phyloP scores from a whole-genome alignment of 1,140 invertebrate species.

The Apolygus lucorum region DNA sequence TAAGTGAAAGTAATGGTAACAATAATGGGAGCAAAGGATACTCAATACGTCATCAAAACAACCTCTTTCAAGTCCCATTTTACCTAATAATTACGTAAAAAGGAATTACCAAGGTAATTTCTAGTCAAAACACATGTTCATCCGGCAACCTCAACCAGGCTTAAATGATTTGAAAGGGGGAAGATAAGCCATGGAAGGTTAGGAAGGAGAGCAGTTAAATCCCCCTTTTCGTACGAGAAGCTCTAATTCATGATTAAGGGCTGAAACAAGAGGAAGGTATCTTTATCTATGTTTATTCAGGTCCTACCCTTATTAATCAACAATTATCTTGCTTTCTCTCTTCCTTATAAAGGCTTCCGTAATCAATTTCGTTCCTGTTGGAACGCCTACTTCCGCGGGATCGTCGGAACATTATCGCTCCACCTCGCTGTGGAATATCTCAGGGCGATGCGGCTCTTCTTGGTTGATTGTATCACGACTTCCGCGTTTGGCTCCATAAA shows the following conservation, averaged over 20 bases:
- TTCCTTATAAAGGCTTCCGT: background rate
- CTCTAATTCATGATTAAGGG: background rate
- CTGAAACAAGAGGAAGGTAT: background rate
- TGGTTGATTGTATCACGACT: too few relatives aligned
- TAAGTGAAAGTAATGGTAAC: too few relatives aligned
- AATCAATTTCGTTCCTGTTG: background rate
- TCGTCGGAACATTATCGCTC: background rate
- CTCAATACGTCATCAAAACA: too few relatives aligned
- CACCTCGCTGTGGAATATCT: too few relatives aligned
- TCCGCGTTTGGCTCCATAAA: too few relatives aligned
- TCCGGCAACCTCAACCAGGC: too few relatives aligned
- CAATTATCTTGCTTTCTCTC: background rate
- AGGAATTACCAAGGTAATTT: too few relatives aligned
- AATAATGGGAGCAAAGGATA: too few relatives aligned
- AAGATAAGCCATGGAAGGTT: background rate
- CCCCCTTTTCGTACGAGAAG: background rate
- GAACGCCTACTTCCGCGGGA: background rate
- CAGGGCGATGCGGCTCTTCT: too few relatives aligned
- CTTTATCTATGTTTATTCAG: background rate
- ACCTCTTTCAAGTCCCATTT: too few relatives aligned
- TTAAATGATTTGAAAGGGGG: background rate
- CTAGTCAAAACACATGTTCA: too few relatives aligned
- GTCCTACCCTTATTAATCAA: constrained; percentile 1
- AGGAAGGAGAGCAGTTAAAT: background rate
- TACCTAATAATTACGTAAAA: too few relatives aligned